phyloP scores from a whole-genome alignment of 2,113 vertebrate species.

The Struthio camelus region DNA sequence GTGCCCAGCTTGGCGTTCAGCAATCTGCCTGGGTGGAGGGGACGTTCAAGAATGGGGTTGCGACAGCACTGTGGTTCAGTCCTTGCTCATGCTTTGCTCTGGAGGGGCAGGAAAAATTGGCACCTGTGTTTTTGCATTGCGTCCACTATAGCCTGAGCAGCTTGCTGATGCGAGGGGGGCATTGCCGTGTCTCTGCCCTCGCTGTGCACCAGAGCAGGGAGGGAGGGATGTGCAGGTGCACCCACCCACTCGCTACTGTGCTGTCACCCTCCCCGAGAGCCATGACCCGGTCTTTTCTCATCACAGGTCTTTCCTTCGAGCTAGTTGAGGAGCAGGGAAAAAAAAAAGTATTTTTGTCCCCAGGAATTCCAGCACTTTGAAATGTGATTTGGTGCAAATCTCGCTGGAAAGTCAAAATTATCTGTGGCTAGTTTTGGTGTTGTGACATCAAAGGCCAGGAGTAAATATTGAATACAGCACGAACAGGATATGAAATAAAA shows the following conservation, averaged over 20 bases:
- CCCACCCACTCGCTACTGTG: rapidly evolving
- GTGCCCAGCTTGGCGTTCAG: background rate
- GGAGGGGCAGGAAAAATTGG: background rate
- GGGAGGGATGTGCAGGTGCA: rapidly evolving
- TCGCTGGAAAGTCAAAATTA: background rate
- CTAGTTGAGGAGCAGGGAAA: background rate
- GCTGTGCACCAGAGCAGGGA: background rate
- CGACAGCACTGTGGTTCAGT: background rate
- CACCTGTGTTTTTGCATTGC: rapidly evolving
- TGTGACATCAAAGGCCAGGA: background rate
- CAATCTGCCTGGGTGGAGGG: background rate
- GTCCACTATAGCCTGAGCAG: background rate
- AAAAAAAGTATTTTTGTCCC: background rate
- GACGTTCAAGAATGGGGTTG: background rate
- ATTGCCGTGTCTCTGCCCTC: background rate
- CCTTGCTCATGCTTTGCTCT: background rate
- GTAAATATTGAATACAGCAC: rapidly evolving
- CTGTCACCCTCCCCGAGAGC: background rate
- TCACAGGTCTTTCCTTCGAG: background rate
- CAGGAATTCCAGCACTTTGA: background rate
- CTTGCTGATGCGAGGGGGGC: background rate
- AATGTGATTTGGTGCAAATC: background rate
- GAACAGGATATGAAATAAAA: background rate
- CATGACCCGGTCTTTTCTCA: background rate
- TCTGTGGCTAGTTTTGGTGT: rapidly evolving